Base-by-base conservation (phyloP, 1,140 invertebrate genomes). In the Drosophila equinoxialis region DNA sequence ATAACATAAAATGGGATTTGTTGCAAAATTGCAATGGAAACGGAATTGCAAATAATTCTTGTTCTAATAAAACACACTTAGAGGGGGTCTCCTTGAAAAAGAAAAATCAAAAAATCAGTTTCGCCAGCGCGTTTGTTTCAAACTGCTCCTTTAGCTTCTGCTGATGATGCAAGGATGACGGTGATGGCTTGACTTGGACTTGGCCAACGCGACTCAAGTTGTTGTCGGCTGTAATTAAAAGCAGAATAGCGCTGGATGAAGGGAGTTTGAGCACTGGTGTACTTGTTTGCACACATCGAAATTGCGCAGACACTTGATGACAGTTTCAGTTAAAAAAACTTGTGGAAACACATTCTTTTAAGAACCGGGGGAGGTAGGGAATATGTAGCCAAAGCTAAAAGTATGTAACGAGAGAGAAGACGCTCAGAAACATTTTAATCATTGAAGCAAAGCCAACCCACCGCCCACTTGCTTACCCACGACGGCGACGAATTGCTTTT, bases 251-350 rank as follows among this genome's bases (percentile, higher is more conserved):
- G 10, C 10, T 23, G 45, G 8, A 51, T 51, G 33, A n/a, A 26
- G 20, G 1, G 7, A 13, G 20, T 45, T 30, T 23, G 20, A 13
- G 23, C 35, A 41, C 48, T 58, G 45, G 54, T 68, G 73, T 73
- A 87, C 83, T 86, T 86, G 82, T 86, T 86, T 86, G 82, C 82
- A 87, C 82, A 87, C 83, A 86, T 87, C 82, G 79, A 87, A 87
- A 87, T 87, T 74, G 76, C 84, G 67, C 76, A 83, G 83, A 86
- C 83, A 86, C 79, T 86, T 87, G 83, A 86, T 87, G 83, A 86
- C 83, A 86, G 82, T 83, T 86, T 89, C 77, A 79, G 83, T 86
- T 87, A 87, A 87, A 87, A 86, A 77, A 87, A 87, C 79, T 87
- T 71, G 61, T 65, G 67, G 64, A 65, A 68, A 68, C 66, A 76